These are phyloP conservation scores for human DNA, from an alignment of 2,113 vertebrate genomes.

Conservation along the genomic window GRCh38 chr3:78007001-78007500, in stretches of 20 bases:
- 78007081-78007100: constrained; percentile 62
- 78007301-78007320: constrained; percentile 76
- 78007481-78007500: constrained; percentile 39
- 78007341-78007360: constrained; percentile 71
- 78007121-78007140: constrained; percentile 80
- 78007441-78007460: constrained; percentile 41
- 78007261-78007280: constrained; percentile 66
- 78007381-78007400: constrained; percentile 44
- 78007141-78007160: constrained; percentile 80
- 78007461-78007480: constrained; percentile 22
- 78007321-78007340: constrained; percentile 74
- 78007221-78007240: constrained; percentile 81
- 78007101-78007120: constrained; percentile 83
- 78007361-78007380: constrained; percentile 63
- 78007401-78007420: constrained; percentile 60
- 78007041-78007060: constrained; percentile 75
- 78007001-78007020: constrained; percentile 48
- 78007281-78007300: constrained; percentile 55
- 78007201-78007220: constrained; percentile 83
- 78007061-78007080: constrained; percentile 76
- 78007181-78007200: constrained; percentile 76
- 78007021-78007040: constrained; percentile 80
- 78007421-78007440: constrained; percentile 64
- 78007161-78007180: constrained; percentile 81
- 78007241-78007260: constrained; percentile 77